phyloP scores from a whole-genome alignment of 2,113 vertebrate genomes.

The Machaerirhynchus nigripectus region DNA sequence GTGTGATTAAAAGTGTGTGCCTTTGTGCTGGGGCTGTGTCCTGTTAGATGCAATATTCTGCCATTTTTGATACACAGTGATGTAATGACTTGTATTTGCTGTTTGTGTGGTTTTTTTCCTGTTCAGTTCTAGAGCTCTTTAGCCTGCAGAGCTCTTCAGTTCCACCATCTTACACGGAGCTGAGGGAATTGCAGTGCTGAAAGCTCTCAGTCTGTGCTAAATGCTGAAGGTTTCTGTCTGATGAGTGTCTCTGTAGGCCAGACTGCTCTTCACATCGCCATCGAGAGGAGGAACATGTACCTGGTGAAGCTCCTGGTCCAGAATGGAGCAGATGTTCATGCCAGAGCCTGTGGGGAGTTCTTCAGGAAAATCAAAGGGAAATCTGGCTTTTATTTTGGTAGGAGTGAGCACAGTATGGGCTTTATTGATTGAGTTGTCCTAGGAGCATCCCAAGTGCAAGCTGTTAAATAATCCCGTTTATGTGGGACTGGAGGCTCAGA shows the following conservation, averaged over 20 bases:
- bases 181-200: background rate
- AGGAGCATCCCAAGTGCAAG: background rate
- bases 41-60: background rate
- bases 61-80: background rate
- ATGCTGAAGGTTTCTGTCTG: background rate
- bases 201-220: background rate
- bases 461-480: conserved; percentile 1
- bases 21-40: background rate
- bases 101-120: background rate
- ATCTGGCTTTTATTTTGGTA: conserved; percentile 94
- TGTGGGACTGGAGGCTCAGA: background rate
- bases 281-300: conserved; percentile 87
- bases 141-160: background rate
- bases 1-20: background rate
- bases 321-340: conserved; percentile 88
- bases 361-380: conserved; percentile 85
- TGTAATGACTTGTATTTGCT: background rate
- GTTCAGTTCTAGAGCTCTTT: background rate
- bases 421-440: background rate
- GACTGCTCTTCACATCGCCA: conserved; percentile 92
- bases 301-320: conserved; percentile 87
- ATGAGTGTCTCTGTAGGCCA: conserved; percentile 76
- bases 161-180: background rate
- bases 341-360: conserved; percentile 89
- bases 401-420: conserved; percentile 32